Conservation (phyloP, 2,113 vertebrate genomes). For the Orthonyx spaldingii region DNA sequence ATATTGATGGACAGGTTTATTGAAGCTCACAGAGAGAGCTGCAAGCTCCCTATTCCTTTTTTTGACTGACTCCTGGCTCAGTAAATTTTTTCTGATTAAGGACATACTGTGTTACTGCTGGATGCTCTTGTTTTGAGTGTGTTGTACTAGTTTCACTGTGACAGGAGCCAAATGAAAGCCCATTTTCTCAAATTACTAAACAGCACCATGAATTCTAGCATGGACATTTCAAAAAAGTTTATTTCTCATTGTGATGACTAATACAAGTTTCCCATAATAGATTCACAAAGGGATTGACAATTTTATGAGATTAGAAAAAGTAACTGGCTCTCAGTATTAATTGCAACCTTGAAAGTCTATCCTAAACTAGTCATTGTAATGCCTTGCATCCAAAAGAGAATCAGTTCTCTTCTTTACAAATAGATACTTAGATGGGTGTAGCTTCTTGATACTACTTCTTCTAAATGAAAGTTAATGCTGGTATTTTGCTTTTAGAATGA, state of each 20-base stretch:
- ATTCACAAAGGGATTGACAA: background rate
- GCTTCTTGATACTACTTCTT: background rate
- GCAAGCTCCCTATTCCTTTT: background rate
- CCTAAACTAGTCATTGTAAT: background rate
- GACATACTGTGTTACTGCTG: background rate
- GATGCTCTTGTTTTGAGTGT: background rate
- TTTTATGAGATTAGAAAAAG: background rate
- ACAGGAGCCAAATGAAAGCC: background rate
- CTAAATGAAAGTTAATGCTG: background rate
- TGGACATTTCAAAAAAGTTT: background rate
- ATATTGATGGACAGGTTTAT: background rate
- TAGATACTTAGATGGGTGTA: background rate
- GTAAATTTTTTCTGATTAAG: background rate
- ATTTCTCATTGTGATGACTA: background rate
- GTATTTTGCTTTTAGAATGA: background rate
- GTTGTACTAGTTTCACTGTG: background rate
- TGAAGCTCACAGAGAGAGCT: background rate
- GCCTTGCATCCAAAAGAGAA: background rate
- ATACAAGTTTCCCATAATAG: background rate
- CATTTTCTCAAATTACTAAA: background rate
- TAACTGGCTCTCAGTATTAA: background rate
- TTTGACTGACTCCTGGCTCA: background rate
- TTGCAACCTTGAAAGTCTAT: background rate
- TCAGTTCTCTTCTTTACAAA: background rate
- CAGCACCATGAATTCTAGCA: background rate